Percentiles rank a stretch among this genome's conserved stretches.
phyloP scores from a whole-genome alignment of 2,797 vertebrate species.

The Schizopygopsis pylzovi region DNA sequence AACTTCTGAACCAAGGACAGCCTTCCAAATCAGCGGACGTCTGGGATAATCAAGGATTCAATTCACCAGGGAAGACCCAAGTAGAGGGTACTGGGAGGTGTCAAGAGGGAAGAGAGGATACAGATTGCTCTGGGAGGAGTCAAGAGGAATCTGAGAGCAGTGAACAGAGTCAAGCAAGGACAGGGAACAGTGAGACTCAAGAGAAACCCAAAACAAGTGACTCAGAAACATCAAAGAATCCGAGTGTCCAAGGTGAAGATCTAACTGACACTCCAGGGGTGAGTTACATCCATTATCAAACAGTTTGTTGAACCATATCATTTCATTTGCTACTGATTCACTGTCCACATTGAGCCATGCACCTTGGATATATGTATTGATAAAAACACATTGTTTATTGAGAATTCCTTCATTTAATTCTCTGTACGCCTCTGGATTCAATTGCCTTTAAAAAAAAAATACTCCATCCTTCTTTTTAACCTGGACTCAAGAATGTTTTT shows the following conservation, averaged over 20 bases:
- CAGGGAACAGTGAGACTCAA: constrained; percentile 1
- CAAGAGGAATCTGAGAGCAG: constrained; percentile 32
- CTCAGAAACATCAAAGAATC: constrained; percentile 35
- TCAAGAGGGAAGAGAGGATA: constrained; percentile 2
- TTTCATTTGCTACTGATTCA: background rate
- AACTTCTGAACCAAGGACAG: constrained; percentile 17
- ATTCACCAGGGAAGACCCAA: background rate
- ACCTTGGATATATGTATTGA: background rate
- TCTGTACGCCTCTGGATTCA: background rate
- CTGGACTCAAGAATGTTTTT: constrained; percentile 67
- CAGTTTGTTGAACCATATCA: constrained; percentile 42
- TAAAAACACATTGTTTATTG: constrained; percentile 12
- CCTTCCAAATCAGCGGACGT: constrained; percentile 1
- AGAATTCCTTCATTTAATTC: background rate
- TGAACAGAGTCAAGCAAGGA: constrained; percentile 32
- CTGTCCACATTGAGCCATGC: background rate
- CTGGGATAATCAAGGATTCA: constrained; percentile 28
- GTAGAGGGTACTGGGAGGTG: constrained; percentile 21
- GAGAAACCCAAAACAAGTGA: constrained; percentile 23
- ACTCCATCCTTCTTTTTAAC: background rate
- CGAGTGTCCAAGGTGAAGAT: constrained; percentile 28
- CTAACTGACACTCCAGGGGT: constrained; percentile 59
- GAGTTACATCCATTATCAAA: constrained; percentile 50
- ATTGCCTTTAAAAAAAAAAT: background rate
- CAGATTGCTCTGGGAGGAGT: constrained; percentile 25